Evolutionary conservation across 2,113 vertebrate genomes (phyloP).

Genomic region (Holacanthus passer): DNA sequence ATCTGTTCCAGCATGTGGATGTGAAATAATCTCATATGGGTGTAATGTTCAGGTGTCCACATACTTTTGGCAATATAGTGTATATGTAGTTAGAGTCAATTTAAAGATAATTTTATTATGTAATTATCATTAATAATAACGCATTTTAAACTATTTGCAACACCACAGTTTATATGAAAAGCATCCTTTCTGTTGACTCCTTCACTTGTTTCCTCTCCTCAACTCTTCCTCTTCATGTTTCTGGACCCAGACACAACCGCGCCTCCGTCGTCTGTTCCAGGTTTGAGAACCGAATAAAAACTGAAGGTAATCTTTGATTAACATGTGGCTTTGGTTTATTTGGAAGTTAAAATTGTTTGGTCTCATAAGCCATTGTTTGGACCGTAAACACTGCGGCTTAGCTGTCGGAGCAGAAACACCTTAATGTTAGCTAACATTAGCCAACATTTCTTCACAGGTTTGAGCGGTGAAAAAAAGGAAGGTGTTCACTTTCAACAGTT

Average conservation of each 20-base stretch:
- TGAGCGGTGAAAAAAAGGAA: not conserved
- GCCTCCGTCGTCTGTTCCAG: accelerated
- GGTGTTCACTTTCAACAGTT: accelerated
- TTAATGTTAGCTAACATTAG: not conserved
- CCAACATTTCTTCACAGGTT: not conserved
- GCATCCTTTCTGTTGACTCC: accelerated
- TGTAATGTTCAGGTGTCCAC: not conserved
- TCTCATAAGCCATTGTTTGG: not conserved
- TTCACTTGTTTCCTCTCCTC: not conserved
- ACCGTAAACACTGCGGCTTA: not conserved
- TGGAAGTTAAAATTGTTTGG: too few species aligned
- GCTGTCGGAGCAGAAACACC: not conserved
- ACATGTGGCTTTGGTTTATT: not conserved
- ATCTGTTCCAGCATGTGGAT: too few species aligned
- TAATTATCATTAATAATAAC: not conserved
- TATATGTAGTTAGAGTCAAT: not conserved
- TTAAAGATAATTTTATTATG: not conserved
- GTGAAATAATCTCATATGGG: not conserved
- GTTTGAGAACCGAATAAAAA: not conserved
- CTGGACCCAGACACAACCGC: not conserved
- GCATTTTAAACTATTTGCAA: not conserved
- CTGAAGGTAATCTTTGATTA: not conserved
- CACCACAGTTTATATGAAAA: not conserved
- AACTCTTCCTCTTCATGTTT: not conserved
- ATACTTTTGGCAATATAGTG: not conserved